Evolutionary conservation across 2,888 invertebrate species (phyloP).

Genomic region (Euproctis similis): DNA sequence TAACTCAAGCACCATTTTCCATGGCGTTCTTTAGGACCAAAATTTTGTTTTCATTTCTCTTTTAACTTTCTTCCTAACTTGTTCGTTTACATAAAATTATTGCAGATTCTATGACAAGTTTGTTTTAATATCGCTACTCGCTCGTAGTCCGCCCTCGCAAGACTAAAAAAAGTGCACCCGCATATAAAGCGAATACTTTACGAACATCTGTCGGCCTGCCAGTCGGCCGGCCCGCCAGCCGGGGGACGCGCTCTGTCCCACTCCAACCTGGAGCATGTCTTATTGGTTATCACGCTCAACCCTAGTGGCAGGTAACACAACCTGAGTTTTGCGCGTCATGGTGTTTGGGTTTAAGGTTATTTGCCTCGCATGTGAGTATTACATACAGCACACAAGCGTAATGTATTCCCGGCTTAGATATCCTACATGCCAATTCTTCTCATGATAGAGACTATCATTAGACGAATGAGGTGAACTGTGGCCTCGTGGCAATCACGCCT

Average conservation of each 20-base stretch:
- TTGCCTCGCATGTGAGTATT: conserved; percentile 1
- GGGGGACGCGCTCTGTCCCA: conserved; percentile 19
- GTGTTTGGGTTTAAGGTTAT: conserved; percentile 7
- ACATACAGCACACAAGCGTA: not conserved
- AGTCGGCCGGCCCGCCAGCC: too few relatives aligned
- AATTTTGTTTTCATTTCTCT: too few relatives aligned
- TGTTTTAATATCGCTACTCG: conserved; percentile 9
- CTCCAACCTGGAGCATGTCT: conserved; percentile 9
- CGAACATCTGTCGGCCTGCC: conserved; percentile 65
- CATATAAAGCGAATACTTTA: conserved; percentile 52
- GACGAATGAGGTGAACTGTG: too few relatives aligned
- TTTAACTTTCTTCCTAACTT: too few relatives aligned
- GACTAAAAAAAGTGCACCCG: conserved; percentile 50
- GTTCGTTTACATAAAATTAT: too few relatives aligned
- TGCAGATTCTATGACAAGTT: too few relatives aligned
- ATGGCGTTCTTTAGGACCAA: too few relatives aligned
- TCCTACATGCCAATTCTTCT: too few relatives aligned
- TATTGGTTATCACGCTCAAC: conserved; percentile 23
- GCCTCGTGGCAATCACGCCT: too few relatives aligned
- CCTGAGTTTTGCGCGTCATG: conserved; percentile 35
- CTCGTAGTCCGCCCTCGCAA: conserved; percentile 18
- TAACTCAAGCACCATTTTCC: too few relatives aligned
- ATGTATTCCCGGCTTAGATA: too few relatives aligned
- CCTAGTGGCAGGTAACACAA: conserved; percentile 33
- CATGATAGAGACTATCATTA: too few relatives aligned